Percentiles rank a stretch among this genome's conserved stretches.
Evolutionary conservation across 1,140 invertebrate species (phyloP).

Genomic region (Branchinecta lynchi): DNA sequence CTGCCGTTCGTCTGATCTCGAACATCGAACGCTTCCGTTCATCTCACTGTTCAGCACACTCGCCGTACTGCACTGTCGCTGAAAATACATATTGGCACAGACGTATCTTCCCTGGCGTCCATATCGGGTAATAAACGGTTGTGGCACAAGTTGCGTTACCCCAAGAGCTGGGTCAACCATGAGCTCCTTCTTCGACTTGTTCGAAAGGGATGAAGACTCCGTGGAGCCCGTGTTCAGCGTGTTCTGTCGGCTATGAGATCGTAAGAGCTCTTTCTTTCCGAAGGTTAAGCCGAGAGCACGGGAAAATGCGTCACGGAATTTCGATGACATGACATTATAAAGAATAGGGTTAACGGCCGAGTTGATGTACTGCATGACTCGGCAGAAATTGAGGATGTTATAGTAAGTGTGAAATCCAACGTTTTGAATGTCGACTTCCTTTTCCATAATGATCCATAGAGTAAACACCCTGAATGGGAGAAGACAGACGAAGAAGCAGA

Average conservation of each 20-base stretch:
- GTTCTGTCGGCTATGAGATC: constrained; percentile 27
- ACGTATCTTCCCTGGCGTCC: not conserved
- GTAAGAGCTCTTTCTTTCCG: constrained; percentile 22
- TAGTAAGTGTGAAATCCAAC: constrained; percentile 65
- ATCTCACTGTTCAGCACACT: not conserved
- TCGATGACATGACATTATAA: constrained; percentile 55
- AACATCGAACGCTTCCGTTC: not conserved
- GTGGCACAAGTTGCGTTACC: not conserved
- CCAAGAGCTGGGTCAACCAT: constrained; percentile 5
- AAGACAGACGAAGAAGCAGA: constrained; percentile 78
- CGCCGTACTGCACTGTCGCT: not conserved
- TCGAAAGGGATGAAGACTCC: not conserved
- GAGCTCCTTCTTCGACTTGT: not conserved
- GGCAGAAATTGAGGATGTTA: constrained; percentile 64
- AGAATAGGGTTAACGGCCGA: constrained; percentile 78
- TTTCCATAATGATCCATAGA: constrained; percentile 61
- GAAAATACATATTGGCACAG: not conserved
- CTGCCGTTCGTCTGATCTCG: not conserved
- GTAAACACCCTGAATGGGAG: constrained; percentile 70
- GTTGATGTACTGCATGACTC: constrained; percentile 73
- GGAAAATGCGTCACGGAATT: constrained; percentile 66
- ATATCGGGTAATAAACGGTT: not conserved
- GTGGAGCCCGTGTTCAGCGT: constrained; percentile 27
- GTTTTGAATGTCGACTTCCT: constrained; percentile 42
- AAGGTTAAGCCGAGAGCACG: constrained; percentile 28